Base-by-base conservation (phyloP, 2,888 invertebrate genomes). In the Vesta saturnalis region DNA sequence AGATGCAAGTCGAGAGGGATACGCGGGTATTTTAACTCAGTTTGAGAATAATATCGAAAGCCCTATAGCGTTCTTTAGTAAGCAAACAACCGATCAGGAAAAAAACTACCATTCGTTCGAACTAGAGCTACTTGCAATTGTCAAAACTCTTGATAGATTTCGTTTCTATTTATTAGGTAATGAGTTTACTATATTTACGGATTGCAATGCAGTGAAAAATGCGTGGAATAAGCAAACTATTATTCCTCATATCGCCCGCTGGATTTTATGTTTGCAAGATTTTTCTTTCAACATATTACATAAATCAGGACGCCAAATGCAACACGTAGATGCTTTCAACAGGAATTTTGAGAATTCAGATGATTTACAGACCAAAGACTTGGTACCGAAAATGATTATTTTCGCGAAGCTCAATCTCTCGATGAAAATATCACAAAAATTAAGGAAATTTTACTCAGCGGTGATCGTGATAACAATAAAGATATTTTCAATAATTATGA, bases 241-340 rank as follows among this genome's bases (percentile, higher is more conserved):
- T 4, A 8, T 15, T 15, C 16, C 78, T 0, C 62, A 78, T 18
- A 76, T 80, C 15, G 79, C 78, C 1, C 66, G 80, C 10, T 80
- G 79, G 80, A 65, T 71, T 47, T 60, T 76, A 6, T 55, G 59
- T 22, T 54, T 77, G 18, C 71, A 72, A 15, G 76, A 77, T 21
- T 77, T 71, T 30, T 71, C 75, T 52, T 73, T 61, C 23, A 30
- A 63, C n/a, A 64, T 72, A 2, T 22, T 62, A 43, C 72, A 71
- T 60, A 67, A 57, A 47, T 46, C 71, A 8, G 72, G 72, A 10
- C 16, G 35, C 3, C 72, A 71, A 60, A 80, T 83, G 78, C 15
- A 63, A 55, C 81, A 81, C 64, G 80, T 80, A 0, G 81, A 82
- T 30, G 71, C 79, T 39, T 64, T 80, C 61, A 78, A 77, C 69